Conservation (phyloP, 2,888 invertebrate genomes). For the Dicyrtomina minuta region DNA sequence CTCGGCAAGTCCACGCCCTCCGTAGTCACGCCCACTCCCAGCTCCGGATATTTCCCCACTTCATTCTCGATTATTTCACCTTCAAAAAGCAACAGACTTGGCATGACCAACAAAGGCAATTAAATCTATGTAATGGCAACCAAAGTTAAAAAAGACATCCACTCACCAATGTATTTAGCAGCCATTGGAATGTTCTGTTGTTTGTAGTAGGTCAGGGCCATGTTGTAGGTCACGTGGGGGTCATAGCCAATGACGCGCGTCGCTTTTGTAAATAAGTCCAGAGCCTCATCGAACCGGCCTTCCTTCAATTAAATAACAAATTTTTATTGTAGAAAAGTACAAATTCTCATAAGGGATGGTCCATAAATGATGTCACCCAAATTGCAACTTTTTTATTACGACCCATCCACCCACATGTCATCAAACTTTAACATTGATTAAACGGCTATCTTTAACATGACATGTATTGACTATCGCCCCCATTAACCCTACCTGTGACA, state of each 20-base stretch:
- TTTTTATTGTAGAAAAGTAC: not conserved
- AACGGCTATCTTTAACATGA: too few species aligned
- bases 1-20: conserved; percentile 90
- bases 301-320: conserved; percentile 66
- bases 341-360: not conserved
- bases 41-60: conserved; percentile 92
- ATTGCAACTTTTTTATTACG: not conserved
- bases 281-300: conserved; percentile 82
- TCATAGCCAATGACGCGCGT: conserved; percentile 85
- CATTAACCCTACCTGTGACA: too few species aligned
- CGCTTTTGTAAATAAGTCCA: conserved; percentile 83
- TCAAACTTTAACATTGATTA: too few species aligned
- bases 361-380: not conserved
- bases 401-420: conserved; percentile 46
- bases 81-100: conserved; percentile 56
- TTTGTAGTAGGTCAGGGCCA: conserved; percentile 91
- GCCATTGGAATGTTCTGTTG: conserved; percentile 91
- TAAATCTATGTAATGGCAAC: conserved; percentile 54
- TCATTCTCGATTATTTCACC: conserved; percentile 96
- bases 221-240: conserved; percentile 90
- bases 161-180: conserved; percentile 88
- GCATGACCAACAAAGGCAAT: too few species aligned
- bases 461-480: too few species aligned
- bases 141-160: too few species aligned
- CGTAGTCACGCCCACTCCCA: conserved; percentile 95